Conservation (phyloP, 2,113 vertebrate species). For the Haliaeetus leucogaster region DNA sequence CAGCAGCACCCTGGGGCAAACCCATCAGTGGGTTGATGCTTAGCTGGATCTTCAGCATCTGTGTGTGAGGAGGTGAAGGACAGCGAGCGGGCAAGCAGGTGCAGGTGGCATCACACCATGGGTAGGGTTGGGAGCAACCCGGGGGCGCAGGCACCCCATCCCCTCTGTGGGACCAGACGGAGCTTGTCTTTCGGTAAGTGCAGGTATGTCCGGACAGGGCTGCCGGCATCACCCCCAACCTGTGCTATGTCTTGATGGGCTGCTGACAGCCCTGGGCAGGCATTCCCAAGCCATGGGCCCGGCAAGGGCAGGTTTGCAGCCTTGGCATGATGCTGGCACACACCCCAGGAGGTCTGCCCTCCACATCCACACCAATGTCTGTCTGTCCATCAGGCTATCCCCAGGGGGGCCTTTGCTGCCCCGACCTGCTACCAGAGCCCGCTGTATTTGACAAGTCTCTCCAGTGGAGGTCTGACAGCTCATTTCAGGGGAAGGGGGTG, state of each 20-base stretch:
- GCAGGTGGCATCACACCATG: fast-evolving
- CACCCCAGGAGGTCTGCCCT: neutral
- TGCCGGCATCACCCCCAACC: neutral
- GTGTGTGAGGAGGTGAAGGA: neutral
- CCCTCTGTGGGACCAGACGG: neutral
- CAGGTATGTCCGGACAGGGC: fast-evolving
- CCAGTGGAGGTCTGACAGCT: neutral
- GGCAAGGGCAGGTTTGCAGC: neutral
- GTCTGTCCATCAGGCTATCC: neutral
- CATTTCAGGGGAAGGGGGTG: fast-evolving
- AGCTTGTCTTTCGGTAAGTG: neutral
- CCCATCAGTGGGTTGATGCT: fast-evolving
- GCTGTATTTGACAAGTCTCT: neutral
- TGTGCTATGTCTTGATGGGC: fast-evolving
- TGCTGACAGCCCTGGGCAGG: neutral
- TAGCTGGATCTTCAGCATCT: neutral
- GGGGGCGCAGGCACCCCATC: neutral
- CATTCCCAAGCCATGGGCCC: fast-evolving
- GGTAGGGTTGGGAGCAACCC: neutral
- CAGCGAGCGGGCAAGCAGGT: fast-evolving
- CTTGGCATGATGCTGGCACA: fast-evolving
- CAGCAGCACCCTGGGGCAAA: fast-evolving
- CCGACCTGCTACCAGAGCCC: fast-evolving
- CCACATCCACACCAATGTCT: fast-evolving
- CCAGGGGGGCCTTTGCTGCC: fast-evolving